Conservation (phyloP, 2,113 vertebrate genomes). For the Monarcha castaneiventris region DNA sequence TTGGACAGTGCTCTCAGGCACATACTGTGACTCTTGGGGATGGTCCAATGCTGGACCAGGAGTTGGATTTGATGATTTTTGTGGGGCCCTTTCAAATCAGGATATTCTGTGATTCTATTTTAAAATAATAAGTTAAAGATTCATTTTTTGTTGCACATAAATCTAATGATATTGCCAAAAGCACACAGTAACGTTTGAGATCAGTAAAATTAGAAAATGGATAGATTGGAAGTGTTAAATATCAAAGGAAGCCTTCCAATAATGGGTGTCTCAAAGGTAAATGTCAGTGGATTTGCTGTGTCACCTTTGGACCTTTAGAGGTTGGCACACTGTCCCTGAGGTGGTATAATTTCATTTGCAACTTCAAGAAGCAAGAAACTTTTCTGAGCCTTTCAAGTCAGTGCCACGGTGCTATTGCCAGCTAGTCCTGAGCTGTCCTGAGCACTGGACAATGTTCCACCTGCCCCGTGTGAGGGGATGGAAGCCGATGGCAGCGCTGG, state of each 20-base stretch:
- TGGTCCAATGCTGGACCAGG: background rate
- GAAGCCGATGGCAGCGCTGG: too few relatives aligned
- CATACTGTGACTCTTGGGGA: background rate
- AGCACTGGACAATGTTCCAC: too few relatives aligned
- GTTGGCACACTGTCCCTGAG: background rate
- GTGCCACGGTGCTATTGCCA: too few relatives aligned
- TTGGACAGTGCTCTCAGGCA: background rate
- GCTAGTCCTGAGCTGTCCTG: too few relatives aligned
- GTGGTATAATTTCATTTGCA: background rate
- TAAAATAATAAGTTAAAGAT: background rate
- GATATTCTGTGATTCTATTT: background rate
- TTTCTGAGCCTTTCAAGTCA: background rate
- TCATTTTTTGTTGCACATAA: background rate
- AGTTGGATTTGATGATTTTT: background rate
- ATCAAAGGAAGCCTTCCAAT: background rate
- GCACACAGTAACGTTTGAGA: background rate
- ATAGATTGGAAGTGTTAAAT: background rate
- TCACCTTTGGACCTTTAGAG: background rate
- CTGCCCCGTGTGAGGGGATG: too few relatives aligned
- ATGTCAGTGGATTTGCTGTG: background rate
- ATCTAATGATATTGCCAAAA: background rate
- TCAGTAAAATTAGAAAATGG: background rate
- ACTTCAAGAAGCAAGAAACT: background rate
- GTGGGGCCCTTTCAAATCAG: background rate
- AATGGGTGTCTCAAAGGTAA: background rate